Evolutionary conservation across 2,113 vertebrate genomes (phyloP).

Genomic region (Mormoops blainvillei): DNA sequence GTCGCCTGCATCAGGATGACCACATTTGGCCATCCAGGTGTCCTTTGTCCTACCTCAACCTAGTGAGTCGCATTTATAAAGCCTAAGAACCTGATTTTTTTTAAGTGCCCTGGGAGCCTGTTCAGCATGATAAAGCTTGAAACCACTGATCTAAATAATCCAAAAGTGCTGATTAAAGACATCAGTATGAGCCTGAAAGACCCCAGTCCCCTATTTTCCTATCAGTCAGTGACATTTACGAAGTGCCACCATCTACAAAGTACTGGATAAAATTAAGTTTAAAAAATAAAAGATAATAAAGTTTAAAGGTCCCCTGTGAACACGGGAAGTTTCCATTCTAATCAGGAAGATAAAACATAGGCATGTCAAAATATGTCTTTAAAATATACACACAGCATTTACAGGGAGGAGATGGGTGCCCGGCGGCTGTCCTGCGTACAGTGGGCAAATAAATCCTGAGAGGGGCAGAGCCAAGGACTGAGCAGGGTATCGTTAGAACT

Average conservation of each 20-base stretch:
- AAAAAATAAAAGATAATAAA: constrained; percentile 7
- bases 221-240: background rate
- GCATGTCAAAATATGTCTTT: background rate
- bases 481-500: background rate
- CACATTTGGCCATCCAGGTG: background rate
- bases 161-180: background rate
- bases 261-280: constrained; percentile 8
- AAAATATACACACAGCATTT: background rate
- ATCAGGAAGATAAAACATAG: constrained; percentile 9
- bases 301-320: background rate
- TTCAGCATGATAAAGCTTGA: background rate
- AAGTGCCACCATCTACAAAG: background rate
- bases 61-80: background rate
- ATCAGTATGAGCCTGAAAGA: background rate
- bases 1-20: background rate
- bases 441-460: background rate
- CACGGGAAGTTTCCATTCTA: background rate
- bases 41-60: background rate
- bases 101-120: background rate
- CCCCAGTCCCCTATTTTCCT: background rate
- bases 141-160: background rate
- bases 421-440: accelerated
- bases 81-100: background rate
- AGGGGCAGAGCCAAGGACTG: background rate
- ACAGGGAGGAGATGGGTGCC: too few relatives aligned